phyloP scores from a whole-genome alignment of 2,113 vertebrate genomes.

The Cryptotis parvus region DNA sequence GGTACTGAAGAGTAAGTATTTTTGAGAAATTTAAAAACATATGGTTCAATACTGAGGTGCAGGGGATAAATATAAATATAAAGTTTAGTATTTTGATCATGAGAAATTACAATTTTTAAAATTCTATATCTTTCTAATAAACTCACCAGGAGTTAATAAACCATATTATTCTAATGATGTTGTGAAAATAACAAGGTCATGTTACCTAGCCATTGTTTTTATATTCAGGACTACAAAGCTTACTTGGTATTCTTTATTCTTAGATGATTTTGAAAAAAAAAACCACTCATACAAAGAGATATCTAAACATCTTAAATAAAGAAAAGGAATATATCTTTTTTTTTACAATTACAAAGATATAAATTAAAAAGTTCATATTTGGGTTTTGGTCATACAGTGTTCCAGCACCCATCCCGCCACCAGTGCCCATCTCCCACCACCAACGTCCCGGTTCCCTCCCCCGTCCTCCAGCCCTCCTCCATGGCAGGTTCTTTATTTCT shows the following conservation, averaged over 20 bases:
- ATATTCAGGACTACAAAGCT: background rate
- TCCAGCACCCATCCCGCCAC: too few species aligned
- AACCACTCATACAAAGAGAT: too few species aligned
- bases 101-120: conserved; percentile 12
- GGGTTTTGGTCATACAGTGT: too few species aligned
- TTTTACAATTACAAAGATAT: too few species aligned
- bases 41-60: background rate
- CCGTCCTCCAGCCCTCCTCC: too few species aligned
- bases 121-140: background rate
- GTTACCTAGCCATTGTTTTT: background rate
- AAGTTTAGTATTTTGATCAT: background rate
- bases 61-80: background rate
- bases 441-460: too few species aligned
- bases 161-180: conserved; percentile 14
- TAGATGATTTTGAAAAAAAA: background rate
- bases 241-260: background rate
- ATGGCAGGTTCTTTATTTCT: too few species aligned
- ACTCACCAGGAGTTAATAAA: background rate
- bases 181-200: background rate
- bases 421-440: too few species aligned
- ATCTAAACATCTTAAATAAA: too few species aligned
- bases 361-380: too few species aligned
- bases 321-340: background rate
- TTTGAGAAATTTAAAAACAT: background rate
- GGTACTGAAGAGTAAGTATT: background rate